Conservation (phyloP, 2,888 invertebrate genomes). For the Lepidochitona cinerea region DNA sequence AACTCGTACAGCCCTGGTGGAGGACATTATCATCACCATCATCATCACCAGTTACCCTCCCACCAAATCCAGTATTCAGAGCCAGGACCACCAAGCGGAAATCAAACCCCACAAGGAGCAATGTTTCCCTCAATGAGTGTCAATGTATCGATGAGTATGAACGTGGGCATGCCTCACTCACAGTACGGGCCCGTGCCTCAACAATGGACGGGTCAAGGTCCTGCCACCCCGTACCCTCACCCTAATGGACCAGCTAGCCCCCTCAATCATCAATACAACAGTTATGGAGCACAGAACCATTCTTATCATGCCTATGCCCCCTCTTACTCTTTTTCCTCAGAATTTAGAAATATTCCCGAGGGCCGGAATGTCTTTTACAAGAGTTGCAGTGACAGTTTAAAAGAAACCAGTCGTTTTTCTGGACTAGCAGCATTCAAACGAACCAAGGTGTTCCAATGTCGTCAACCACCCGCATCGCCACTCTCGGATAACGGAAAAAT, state of each 20-base stretch:
- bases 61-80: conserved; percentile 65
- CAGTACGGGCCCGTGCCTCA: conserved; percentile 40
- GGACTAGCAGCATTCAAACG: conserved; percentile 39
- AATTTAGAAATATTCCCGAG: conserved; percentile 45
- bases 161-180: conserved; percentile 80
- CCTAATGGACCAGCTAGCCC: conserved; percentile 14
- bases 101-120: conserved; percentile 50
- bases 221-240: conserved; percentile 23
- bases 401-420: conserved; percentile 44
- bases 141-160: conserved; percentile 98
- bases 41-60: conserved; percentile 62
- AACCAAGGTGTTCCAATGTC: conserved; percentile 40
- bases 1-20: not conserved
- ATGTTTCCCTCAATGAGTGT: conserved; percentile 94
- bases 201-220: conserved; percentile 38
- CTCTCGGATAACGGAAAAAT: conserved; percentile 37
- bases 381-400: conserved; percentile 45
- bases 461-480: conserved; percentile 9
- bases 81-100: conserved; percentile 19
- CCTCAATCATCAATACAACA: conserved; percentile 15
- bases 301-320: not conserved
- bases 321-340: conserved; percentile 47
- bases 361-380: conserved; percentile 50
- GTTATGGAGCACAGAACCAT: not conserved
- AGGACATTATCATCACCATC: conserved; percentile 13